Base-by-base conservation (phyloP, 2,797 vertebrate species). In the Sebastes cheni region DNA sequence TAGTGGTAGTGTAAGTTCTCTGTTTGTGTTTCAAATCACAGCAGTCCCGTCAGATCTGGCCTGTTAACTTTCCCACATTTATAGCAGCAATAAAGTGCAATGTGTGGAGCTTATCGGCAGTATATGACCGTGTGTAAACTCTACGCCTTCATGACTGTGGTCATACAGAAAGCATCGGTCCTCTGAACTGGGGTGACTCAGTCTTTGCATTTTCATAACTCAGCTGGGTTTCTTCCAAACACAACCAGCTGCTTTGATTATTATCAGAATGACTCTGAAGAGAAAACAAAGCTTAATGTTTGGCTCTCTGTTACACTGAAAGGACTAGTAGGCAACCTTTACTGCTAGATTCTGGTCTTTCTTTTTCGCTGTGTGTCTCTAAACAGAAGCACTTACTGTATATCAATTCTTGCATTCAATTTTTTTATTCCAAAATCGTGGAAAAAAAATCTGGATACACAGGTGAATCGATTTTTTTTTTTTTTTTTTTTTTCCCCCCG, bases 1-100 rank as follows among this genome's bases (percentile, higher is more conserved):
- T 3, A 14, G 52, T 55, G 13, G 30, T 18, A 36, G n/a, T 64
- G 20, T 54, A 3, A 55, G 13, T 65, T 12, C 32, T 64, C 2
- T 78, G n/a, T 82, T 80, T 80, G 54, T 16, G 2, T 27, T 30
- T 65, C 20, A 77, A 84, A 83, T 84, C 86, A 74, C 36, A 59
- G 70, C 56, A 16, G 32, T 52, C 12, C 1, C 1, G 2, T 80
- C 64, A 56, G 12, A 39, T 69, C 34, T 9, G 25, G 13, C 50
- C 50, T 68, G 50, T 75, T 71, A 42, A 7, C 71, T 77, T 73
- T 66, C 62, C 52, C 69, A 77, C 72, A 30, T 88, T 88, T 84
- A 88, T 30, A 66, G 74, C 83, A 4, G 67, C 69, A 82, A 34
- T 89, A 86, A 90, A 83, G 25, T 5, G 12, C 6, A 29, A 14